Evolutionary conservation across 37 sponge, comb jelly and placozoan genomes (phyloP).

Genomic region (Halisarca cf. caerulea): DNA sequence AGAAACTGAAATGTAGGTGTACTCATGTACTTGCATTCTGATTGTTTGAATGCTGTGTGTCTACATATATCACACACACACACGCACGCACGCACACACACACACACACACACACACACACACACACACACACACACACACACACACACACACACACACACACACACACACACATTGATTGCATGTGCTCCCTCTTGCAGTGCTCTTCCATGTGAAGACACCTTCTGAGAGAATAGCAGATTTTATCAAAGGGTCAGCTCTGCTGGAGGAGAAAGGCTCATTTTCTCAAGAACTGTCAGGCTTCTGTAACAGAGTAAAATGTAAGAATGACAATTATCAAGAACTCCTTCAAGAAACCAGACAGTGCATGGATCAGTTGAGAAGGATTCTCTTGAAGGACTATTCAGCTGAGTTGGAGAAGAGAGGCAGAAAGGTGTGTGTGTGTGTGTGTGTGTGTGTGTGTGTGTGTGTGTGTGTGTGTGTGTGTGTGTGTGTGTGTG

Average conservation of each 20-base stretch:
- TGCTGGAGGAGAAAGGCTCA: background rate
- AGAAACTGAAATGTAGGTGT: conserved; percentile 24
- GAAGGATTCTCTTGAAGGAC: conserved; percentile 50
- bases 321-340: background rate
- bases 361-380: conserved; percentile 59
- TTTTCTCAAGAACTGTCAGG: background rate
- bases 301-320: background rate
- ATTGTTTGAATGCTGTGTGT: background rate
- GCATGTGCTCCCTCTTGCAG: background rate
- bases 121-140: no score
- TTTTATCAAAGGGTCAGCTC: background rate
- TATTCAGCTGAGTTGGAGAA: conserved; percentile 37
- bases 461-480: no score
- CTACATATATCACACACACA: background rate
- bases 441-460: no score
- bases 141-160: no score
- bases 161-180: no score
- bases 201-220: conserved; percentile 19
- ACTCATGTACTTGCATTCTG: background rate
- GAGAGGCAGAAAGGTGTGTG: conserved; percentile 10
- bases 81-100: no score
- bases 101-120: no score
- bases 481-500: no score
- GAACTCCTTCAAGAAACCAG: conserved; percentile 37
- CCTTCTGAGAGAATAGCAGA: conserved; percentile 13